Percentiles rank a stretch among this genome's conserved stretches.
phyloP scores from a whole-genome alignment of 2,888 invertebrate species.

The Yponomeuta plumbellus region DNA sequence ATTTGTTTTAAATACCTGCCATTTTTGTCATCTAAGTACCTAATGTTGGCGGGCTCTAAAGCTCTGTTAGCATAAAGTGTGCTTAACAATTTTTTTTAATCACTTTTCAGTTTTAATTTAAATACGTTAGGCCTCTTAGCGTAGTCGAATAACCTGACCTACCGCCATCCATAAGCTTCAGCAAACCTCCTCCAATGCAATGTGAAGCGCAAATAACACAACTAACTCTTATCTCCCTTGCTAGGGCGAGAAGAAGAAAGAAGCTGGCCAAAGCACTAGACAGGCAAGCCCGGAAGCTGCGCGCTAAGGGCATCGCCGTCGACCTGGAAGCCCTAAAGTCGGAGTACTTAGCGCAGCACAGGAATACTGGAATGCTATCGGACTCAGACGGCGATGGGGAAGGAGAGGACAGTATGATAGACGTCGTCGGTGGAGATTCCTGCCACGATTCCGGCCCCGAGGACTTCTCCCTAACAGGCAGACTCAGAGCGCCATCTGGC shows the following conservation, averaged over 20 bases:
- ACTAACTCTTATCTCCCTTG: conserved; percentile 28
- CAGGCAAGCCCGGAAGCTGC: conserved; percentile 92
- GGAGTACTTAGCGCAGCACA: conserved; percentile 89
- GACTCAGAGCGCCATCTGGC: conserved; percentile 76
- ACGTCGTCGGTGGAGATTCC: conserved; percentile 89
- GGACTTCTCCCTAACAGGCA: conserved; percentile 77
- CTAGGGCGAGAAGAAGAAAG: conserved; percentile 90
- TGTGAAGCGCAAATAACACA: background rate
- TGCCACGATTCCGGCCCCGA: conserved; percentile 82
- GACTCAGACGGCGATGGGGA: conserved; percentile 77
- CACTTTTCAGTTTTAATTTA: too few relatives aligned
- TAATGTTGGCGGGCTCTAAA: too few relatives aligned
- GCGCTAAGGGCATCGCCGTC: conserved; percentile 93
- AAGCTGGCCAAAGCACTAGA: conserved; percentile 94
- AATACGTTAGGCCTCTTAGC: too few relatives aligned
- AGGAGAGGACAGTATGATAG: conserved; percentile 85
- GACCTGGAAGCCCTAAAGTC: conserved; percentile 89
- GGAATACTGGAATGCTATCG: conserved; percentile 77
- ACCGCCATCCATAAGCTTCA: too few relatives aligned
- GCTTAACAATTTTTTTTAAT: too few relatives aligned
- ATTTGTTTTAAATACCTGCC: too few relatives aligned
- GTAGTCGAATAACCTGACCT: too few relatives aligned
- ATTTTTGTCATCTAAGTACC: too few relatives aligned
- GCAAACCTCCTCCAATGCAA: background rate
- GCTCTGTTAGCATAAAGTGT: too few relatives aligned